Percentiles rank a stretch among this genome's conserved stretches.
Evolutionary conservation across 30 jellyfish, hydroid and myxozoan species (phyloP).

Genomic region (Chrysaora quinquecirrha): DNA sequence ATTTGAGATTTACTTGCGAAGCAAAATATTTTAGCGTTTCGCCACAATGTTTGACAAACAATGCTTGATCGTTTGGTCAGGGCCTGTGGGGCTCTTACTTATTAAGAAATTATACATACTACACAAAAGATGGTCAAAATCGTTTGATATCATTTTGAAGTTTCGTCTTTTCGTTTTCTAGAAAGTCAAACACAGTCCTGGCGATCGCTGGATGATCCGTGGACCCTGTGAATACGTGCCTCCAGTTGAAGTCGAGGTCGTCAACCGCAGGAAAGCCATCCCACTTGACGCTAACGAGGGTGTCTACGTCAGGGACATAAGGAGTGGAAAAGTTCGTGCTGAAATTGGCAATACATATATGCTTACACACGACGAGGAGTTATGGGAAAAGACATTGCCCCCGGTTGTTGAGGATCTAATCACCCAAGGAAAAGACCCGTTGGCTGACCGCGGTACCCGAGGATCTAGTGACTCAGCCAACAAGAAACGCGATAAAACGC

Average conservation of each 20-base stretch:
- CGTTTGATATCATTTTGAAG: too few species aligned
- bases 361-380: slow-evolving; percentile 94
- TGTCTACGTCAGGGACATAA: slow-evolving; percentile 89
- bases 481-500: slow-evolving; percentile 84
- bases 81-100: too few species aligned
- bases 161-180: too few species aligned
- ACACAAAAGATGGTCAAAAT: too few species aligned
- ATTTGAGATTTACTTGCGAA: too few species aligned
- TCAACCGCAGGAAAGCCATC: slow-evolving; percentile 86
- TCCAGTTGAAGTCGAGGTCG: slow-evolving; percentile 98
- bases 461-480: slow-evolving; percentile 32
- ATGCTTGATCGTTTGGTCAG: too few species aligned
- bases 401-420: slow-evolving; percentile 98
- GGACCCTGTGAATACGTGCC: slow-evolving; percentile 99
- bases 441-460: slow-evolving; percentile 88
- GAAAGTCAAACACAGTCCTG: slow-evolving; percentile 79
- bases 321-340: slow-evolving; percentile 95
- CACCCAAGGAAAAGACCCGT: slow-evolving; percentile 89
- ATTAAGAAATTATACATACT: too few species aligned
- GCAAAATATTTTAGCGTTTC: too few species aligned
- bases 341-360: slow-evolving; percentile 95
- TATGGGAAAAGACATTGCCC: slow-evolving; percentile 92
- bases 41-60: too few species aligned
- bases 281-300: slow-evolving; percentile 99
- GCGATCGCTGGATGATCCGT: slow-evolving; percentile 98